Evolutionary conservation across 2,113 vertebrate species (phyloP).

Genomic region (Piprites chloris): DNA sequence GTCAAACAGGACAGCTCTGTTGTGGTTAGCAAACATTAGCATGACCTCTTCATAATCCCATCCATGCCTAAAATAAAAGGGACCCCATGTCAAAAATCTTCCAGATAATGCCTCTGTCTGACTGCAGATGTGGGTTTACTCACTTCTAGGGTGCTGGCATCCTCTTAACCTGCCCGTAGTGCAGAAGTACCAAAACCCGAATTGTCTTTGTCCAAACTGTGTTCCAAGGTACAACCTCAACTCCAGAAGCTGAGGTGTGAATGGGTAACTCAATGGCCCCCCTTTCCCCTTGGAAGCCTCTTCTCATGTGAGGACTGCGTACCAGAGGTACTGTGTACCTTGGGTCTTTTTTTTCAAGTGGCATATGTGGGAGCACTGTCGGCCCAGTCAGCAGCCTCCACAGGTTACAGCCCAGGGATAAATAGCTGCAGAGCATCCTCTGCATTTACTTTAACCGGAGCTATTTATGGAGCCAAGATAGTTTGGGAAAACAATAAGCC

Average conservation of each 20-base stretch:
- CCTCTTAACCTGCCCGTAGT: not conserved
- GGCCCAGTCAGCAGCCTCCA: not conserved
- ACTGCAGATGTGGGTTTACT: not conserved
- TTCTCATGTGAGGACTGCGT: not conserved
- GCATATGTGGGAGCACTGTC: not conserved
- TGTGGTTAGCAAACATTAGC: not conserved
- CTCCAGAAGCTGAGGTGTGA: not conserved
- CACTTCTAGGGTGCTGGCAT: not conserved
- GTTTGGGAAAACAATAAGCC: not conserved
- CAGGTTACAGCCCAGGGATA: not conserved
- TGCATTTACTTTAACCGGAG: not conserved
- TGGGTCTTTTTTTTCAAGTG: not conserved
- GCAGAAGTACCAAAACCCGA: not conserved
- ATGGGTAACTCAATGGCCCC: not conserved
- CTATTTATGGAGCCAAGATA: not conserved
- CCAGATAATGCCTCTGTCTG: not conserved
- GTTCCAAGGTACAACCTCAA: not conserved
- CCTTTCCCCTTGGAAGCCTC: not conserved
- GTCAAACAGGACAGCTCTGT: not conserved
- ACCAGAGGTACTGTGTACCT: not conserved
- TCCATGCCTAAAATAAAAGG: not conserved
- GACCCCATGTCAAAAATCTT: not conserved
- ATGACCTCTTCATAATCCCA: not conserved
- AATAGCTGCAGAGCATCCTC: not conserved
- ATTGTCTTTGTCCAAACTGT: not conserved